Evolutionary conservation across 2,797 vertebrate genomes (phyloP), one percentile per base, ranked within the genome.

Genomic region (Podarcis lilfordi): DNA sequence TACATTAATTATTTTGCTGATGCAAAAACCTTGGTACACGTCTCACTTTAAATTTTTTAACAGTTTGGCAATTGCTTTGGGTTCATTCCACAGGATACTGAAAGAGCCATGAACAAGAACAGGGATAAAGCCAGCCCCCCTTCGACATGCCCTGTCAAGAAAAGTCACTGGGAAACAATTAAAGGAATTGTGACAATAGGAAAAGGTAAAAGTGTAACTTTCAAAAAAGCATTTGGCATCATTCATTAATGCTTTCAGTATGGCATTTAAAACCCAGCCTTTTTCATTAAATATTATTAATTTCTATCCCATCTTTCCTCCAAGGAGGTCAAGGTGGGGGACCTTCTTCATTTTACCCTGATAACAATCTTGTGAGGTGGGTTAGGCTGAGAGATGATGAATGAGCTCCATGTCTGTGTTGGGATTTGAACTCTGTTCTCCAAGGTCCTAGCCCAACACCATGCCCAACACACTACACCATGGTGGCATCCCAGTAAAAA

Each of bases 101-200:
- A 94, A 94, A 96, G 92, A 91, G 74, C 79, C 64, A 93, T 89
- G 88, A 93, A 94, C 82, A 80, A 90, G 79, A 78, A 77, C 77
- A 93, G 85, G 92, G 96, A 93, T 32, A 95, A 90, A 90, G 92
- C 87, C 90, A 93, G 76, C 50, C 92, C 90, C 19, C 79, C 72
- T n/a, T 85, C 92, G 55, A 82, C 92, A 81, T 96, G 95, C 87
- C 92, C 95, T 90, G 92, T 92, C 78, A 96, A 89, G 91, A 96
- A 95, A 91, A 97, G 95, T 86, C 96, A 97, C 90, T 97, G 97
- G 97, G 96, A 96, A 90, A 97, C 94, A 55, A 84, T 97, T 76
- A 95, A 95, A 91, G 96, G 96, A 86, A 96, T 97, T 89, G 96
- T 97, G 85, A 94, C 94, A 0, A 89, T 97, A 87, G 97, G 97